Conservation (phyloP, 2,888 invertebrate genomes). For the Aromia moschata region DNA sequence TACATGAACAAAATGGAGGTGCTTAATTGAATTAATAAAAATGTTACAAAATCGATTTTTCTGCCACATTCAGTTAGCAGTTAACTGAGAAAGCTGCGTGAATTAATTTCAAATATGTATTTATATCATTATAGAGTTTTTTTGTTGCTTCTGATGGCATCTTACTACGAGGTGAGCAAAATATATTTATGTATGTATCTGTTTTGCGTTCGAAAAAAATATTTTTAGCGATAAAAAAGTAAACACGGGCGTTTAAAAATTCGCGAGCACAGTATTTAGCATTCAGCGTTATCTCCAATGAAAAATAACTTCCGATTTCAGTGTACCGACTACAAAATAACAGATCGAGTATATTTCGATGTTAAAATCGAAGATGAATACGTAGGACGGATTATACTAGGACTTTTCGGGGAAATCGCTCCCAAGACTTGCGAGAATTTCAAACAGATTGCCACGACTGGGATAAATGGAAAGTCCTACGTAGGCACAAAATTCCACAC, state of each 20-base stretch:
- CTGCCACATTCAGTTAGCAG: too few species aligned
- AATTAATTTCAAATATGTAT: slow-evolving; percentile 29
- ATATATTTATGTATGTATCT: slow-evolving; percentile 33
- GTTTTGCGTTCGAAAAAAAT: slow-evolving; percentile 31
- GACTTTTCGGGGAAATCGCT: slow-evolving; percentile 86
- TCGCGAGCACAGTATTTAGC: not conserved
- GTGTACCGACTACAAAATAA: slow-evolving; percentile 74
- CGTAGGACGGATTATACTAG: slow-evolving; percentile 82
- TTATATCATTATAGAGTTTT: slow-evolving; percentile 29
- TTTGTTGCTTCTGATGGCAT: slow-evolving; percentile 26
- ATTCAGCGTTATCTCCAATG: too few species aligned
- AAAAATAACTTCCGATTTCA: too few species aligned
- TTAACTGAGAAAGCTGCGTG: too few species aligned
- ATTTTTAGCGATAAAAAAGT: too few species aligned
- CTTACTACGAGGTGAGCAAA: slow-evolving; percentile 33
- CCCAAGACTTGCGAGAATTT: slow-evolving; percentile 91
- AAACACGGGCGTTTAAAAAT: not conserved
- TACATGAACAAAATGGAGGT: too few species aligned
- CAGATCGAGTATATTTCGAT: slow-evolving; percentile 85
- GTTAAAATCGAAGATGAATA: slow-evolving; percentile 77
- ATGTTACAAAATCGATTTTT: too few species aligned
- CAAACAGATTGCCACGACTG: slow-evolving; percentile 78
- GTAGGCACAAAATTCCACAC: slow-evolving; percentile 84
- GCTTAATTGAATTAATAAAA: too few species aligned
- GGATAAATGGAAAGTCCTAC: slow-evolving; percentile 80